Base-by-base conservation (phyloP, 1,140 invertebrate genomes). In the Halictus rubicundus region DNA sequence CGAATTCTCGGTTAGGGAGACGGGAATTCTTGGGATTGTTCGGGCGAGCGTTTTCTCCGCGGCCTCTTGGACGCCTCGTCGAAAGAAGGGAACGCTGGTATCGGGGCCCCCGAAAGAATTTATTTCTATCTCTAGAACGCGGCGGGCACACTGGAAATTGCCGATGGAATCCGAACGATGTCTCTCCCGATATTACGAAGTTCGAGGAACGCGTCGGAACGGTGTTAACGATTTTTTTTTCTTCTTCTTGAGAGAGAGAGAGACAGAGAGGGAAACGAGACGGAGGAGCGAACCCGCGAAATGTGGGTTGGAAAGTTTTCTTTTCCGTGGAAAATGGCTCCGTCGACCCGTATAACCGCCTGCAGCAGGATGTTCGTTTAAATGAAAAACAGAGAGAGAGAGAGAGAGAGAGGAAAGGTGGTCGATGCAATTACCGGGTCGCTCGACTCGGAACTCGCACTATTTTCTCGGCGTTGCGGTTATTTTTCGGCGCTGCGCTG, bases 1-100 rank as follows among this genome's bases (percentile, higher is more conserved):
- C 66, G 76, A 78, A 82, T 82, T 78, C 80, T 12, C 52, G 39
- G 54, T 63, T 65, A 59, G 75, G 39, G 46, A 70, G 61, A 78
- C 76, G 54, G 32, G 49, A 60, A 78, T 82, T 82, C 69, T 66
- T 78, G 75, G 60, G 59, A 78, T 82, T 78, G 52, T 49, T 64
- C 21, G 7, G 74, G 32, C 23, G 19, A 60, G 61, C 52, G 60
- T 59, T 42, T 54, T 57, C 25, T 73, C 61, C 14, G 10, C 21
- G 42, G 42, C 39, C 39, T 60, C 61, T 71, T 54, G 52, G 6
- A 39, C 59, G n/a, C 54, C 52, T 49, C 69, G 61, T 66, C 49
- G n/a, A 49, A 68, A 42, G 27, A 21, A 54, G 54, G 64, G 32
- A 75, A 75, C 61, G 39, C 42, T 1, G 14, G 19, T 19, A 14